Evolutionary conservation across 2,797 vertebrate genomes (phyloP), one percentile per base, ranked within the genome.

Genomic region (Molothrus aeneus): DNA sequence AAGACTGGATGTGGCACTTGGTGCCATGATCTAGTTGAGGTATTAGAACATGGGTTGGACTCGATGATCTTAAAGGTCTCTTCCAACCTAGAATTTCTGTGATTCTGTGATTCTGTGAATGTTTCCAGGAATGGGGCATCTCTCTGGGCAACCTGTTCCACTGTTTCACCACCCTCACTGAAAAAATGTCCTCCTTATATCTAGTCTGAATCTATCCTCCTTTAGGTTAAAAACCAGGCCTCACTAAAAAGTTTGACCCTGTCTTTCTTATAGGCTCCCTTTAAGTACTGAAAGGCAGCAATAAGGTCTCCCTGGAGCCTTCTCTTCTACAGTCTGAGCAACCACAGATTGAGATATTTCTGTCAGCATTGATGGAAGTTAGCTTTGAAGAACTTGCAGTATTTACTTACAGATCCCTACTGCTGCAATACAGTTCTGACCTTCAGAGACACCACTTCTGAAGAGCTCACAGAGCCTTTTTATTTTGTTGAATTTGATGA

Each of bases 381-480:
- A 86, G 56, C 78, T 90, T 86, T 88, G 75, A 90, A 93, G 80
- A 94, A 72, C 66, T 51, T 81, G 26, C 20, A 45, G 24, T 81
- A 48, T 95, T 95, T 95, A 81, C 86, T 86, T 92, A 59, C 32
- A 48, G 48, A 82, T 86, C 74, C 78, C 48, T 66, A 31, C 70
- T 81, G 83, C 40, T 91, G 68, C 88, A 91, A 17, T 87, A 85
- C 64, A 65, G n/a, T 65, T 88, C 80, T 94, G 83, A 86, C 93
- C 94, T 97, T 93, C 85, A 72, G 84, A 87, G 74, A 64, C 74
- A 80, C 48, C 60, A 56, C 88, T 93, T 93, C 57, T 82, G 78
- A 92, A 78, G 88, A 92, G 65, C 66, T 68, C 54, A 34, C 61
- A 83, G 64, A 86, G 72, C 66, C 45, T 69, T 94, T 88, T 86